A percentile compares a stretch with the other conserved stretches of the same genome.
These are phyloP conservation scores for Acanthurus tractus DNA, from an alignment of 2,797 vertebrate genomes.

Conservation along the genomic window DNA sequence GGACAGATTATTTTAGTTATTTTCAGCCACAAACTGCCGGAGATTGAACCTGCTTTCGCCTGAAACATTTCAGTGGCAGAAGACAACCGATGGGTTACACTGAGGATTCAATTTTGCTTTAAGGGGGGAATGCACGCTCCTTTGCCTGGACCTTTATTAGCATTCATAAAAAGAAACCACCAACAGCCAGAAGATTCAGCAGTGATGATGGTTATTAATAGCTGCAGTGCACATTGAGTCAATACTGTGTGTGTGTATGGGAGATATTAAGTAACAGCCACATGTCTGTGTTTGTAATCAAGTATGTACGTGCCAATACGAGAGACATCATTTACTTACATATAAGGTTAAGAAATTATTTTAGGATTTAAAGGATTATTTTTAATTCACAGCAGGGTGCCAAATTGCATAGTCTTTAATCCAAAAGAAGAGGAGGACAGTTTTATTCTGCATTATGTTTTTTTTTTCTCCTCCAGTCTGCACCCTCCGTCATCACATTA, in stretches of 20 bases:
- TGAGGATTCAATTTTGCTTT: slow-evolving; percentile 29
- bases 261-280: slow-evolving; percentile 55
- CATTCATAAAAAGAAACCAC: slow-evolving; percentile 38
- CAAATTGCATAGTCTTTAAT: slow-evolving; percentile 4
- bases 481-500: slow-evolving; percentile 6
- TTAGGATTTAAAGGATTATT: slow-evolving; percentile 28
- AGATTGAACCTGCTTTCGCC: not conserved
- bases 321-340: slow-evolving; percentile 21
- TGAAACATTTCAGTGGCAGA: slow-evolving; percentile 13
- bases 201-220: slow-evolving; percentile 52
- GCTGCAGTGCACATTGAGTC: slow-evolving; percentile 38
- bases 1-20: not conserved
- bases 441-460: not conserved
- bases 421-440: not conserved
- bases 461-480: not conserved
- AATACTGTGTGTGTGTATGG: slow-evolving; percentile 45
- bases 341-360: slow-evolving; percentile 22
- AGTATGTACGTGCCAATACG: slow-evolving; percentile 37
- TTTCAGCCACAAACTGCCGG: slow-evolving; percentile 21
- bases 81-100: slow-evolving; percentile 1
- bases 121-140: slow-evolving; percentile 11
- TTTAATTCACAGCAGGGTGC: slow-evolving; percentile 18
- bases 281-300: slow-evolving; percentile 52
- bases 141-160: slow-evolving; percentile 38
- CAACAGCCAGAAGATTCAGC: slow-evolving; percentile 32